Evolutionary conservation across 2,888 invertebrate genomes (phyloP).

Genomic region (Erynnis tages): DNA sequence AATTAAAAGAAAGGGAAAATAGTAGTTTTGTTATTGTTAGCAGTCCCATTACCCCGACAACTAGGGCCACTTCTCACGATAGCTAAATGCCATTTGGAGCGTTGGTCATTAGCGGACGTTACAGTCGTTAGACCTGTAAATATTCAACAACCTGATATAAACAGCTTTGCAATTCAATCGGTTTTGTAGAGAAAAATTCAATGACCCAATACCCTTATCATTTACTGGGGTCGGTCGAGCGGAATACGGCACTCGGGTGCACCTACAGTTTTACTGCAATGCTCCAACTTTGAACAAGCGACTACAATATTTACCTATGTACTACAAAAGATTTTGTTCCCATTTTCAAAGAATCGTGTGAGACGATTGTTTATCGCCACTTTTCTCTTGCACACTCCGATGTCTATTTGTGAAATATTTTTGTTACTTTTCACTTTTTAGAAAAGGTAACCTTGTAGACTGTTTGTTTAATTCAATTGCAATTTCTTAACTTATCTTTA

Average conservation of each 20-base stretch:
- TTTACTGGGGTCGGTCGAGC: conserved; percentile 37
- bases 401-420: neutral
- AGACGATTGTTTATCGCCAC: conserved; percentile 12
- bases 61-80: conserved; percentile 52
- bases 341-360: conserved; percentile 22
- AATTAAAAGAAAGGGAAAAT: conserved; percentile 33
- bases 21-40: conserved; percentile 19
- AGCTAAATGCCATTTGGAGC: conserved; percentile 56
- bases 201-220: conserved; percentile 52
- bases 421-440: too few species aligned
- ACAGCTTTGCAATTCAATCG: conserved; percentile 70
- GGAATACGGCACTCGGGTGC: conserved; percentile 33
- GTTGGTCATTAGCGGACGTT: conserved; percentile 53
- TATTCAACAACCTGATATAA: conserved; percentile 56
- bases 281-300: conserved; percentile 32
- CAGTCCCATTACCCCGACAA: conserved; percentile 29
- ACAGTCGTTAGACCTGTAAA: conserved; percentile 66
- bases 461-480: too few species aligned
- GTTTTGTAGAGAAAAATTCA: conserved; percentile 54
- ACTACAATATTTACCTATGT: conserved; percentile 25
- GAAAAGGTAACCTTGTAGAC: too few species aligned
- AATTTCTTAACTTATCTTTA: too few species aligned
- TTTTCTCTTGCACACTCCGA: conserved; percentile 2
- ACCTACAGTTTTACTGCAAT: conserved; percentile 33
- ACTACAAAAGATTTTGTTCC: conserved; percentile 23